phyloP scores from a whole-genome alignment of 2,113 vertebrate species.

The Albula goreensis region DNA sequence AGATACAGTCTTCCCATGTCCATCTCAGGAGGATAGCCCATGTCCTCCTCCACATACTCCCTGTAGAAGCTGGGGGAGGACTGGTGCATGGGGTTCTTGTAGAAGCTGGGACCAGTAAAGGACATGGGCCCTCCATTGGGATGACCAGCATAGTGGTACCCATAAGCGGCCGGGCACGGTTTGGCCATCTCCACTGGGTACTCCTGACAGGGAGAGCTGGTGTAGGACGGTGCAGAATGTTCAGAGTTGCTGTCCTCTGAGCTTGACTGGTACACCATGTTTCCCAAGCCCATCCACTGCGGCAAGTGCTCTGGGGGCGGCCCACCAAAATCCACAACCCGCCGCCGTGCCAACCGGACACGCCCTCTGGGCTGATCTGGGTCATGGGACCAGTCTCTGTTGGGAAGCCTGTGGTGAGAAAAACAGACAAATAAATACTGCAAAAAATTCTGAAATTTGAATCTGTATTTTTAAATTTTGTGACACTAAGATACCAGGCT shows the following conservation, averaged over 20 bases:
- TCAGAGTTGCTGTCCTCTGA: conserved; percentile 81
- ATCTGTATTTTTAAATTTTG: too few species aligned
- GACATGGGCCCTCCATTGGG: conserved; percentile 33
- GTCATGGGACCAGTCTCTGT: conserved; percentile 53
- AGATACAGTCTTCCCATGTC: conserved; percentile 60
- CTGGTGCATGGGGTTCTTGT: conserved; percentile 51
- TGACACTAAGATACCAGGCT: too few species aligned
- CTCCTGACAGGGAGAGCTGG: conserved; percentile 65
- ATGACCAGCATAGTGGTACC: conserved; percentile 39
- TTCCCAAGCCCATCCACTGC: conserved; percentile 40
- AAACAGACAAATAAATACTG: background rate
- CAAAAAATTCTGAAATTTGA: too few species aligned
- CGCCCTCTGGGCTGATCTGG: conserved; percentile 65
- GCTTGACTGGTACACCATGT: conserved; percentile 54
- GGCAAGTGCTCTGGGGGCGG: conserved; percentile 59
- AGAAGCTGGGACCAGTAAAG: conserved; percentile 45
- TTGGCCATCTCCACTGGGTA: conserved; percentile 42
- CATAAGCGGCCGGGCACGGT: conserved; percentile 45
- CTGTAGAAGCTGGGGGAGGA: conserved; percentile 42
- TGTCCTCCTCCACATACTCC: conserved; percentile 50
- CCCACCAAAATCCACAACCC: conserved; percentile 71
- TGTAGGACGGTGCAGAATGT: conserved; percentile 72
- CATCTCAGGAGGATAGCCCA: conserved; percentile 50
- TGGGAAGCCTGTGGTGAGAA: conserved; percentile 64
- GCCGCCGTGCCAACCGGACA: conserved; percentile 66